These are phyloP conservation scores for Gadus macrocephalus DNA, from an alignment of 2,113 vertebrate species.

Conservation along the genomic window DNA sequence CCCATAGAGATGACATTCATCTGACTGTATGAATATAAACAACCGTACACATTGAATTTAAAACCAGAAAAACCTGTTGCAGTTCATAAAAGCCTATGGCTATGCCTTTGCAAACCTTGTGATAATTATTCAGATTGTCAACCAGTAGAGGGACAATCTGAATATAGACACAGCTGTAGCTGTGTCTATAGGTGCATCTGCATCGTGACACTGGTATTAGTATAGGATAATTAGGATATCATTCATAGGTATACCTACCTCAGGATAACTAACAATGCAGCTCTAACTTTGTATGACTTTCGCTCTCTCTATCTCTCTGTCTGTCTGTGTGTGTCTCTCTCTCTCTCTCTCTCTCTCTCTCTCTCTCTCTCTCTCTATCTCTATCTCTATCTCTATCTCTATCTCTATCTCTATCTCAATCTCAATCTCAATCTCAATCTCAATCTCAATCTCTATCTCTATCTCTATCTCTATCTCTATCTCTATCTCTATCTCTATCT, in stretches of 20 bases:
- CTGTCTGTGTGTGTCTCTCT: constrained; percentile 54
- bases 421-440: constrained; percentile 45
- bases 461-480: no score
- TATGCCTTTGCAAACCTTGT: no score
- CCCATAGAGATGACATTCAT: no score
- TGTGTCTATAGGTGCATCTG: constrained; percentile 23
- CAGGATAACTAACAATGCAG: neutral
- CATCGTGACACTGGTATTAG: constrained; percentile 20
- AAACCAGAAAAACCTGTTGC: no score
- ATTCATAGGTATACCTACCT: no score
- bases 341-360: no score
- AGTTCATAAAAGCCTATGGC: no score
- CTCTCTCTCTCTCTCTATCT: neutral
- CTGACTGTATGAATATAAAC: no score
- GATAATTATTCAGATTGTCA: neutral
- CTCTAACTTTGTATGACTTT: neutral
- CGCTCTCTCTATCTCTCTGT: neutral
- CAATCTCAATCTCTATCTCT: constrained; percentile 30
- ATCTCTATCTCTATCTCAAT: no score
- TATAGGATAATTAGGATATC: constrained; percentile 3
- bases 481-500: neutral
- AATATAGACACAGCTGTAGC: no score
- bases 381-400: neutral
- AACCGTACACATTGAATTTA: no score
- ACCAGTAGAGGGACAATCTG: neutral